Base-by-base conservation (phyloP, 2,888 invertebrate species). In the Tipula vernalis region DNA sequence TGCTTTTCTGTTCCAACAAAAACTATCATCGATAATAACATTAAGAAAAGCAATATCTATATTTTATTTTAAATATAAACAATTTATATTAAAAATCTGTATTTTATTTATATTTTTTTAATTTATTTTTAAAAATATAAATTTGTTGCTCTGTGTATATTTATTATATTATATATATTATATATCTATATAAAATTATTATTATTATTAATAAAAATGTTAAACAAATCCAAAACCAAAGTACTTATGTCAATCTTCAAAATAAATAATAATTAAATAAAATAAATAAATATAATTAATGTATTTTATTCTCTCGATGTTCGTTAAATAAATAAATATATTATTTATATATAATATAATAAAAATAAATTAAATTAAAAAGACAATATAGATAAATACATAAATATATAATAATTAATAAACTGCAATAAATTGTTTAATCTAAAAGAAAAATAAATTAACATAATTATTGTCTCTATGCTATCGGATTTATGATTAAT, bases 171-270 rank as follows among this genome's bases (percentile, higher is more conserved):
- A 51, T n/a, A 51, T 51, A 51, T 51, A 51, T 51, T n/a, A 51
- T 51, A 51, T 51, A 51, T 51, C n/a, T 15, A 51, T 84, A 39
- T 84, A 84, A 36, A 84, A 39, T 84, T 36, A 84, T 84, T 39
- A 84, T 84, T 84, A 84, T 84, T 84, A 84, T 84, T n/a, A 84
- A 84, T 84, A 84, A 84, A 84, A 84, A 36, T 84, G 36, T 84
- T 84, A 41, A 84, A 84, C 36, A 71, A 71, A 71, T 28, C 28
- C 28, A 71, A 51, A 71, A 6, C 71, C 6, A 71, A 71, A 71
- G 28, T 71, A 71, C 71, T 71, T 71, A 71, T 71, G 71, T 71
- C 71, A 71, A 71, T 71, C 71, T 84, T 39, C 15, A 84, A 84
- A 84, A 15, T 84, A 39, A 84, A 84, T 41, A 84, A 83, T 39